Percentiles rank a stretch among this genome's conserved stretches.
phyloP scores from a whole-genome alignment of 2,797 vertebrate species.

The Hipposideros larvatus region DNA sequence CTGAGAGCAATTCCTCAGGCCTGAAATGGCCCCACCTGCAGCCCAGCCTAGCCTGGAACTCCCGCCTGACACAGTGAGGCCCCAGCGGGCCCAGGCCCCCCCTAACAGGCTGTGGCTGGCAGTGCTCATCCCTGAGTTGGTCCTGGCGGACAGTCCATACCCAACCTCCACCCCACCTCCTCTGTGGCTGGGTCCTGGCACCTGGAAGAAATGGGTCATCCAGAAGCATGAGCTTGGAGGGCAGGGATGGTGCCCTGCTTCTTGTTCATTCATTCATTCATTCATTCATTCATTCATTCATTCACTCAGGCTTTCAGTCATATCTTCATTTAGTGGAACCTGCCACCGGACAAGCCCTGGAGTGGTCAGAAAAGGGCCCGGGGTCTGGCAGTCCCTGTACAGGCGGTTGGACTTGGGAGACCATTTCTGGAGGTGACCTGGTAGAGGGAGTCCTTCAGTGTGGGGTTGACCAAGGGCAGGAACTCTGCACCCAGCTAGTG shows the following conservation, averaged over 20 bases:
- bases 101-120: not conserved
- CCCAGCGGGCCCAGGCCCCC: not conserved
- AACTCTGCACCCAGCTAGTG: too few species aligned
- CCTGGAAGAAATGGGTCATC: not conserved
- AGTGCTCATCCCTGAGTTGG: not conserved
- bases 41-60: not conserved
- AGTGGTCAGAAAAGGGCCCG: not conserved
- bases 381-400: not conserved
- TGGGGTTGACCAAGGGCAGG: not conserved
- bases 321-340: not conserved
- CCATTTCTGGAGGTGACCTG: not conserved
- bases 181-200: not conserved
- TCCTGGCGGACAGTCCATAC: not conserved
- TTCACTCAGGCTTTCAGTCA: not conserved
- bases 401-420: not conserved
- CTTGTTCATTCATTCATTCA: not conserved
- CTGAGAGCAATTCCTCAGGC: constrained; percentile 84
- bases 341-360: not conserved
- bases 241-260: not conserved
- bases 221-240: not conserved
- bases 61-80: not conserved
- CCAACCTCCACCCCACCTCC: too few species aligned
- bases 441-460: not conserved
- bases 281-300: not conserved
- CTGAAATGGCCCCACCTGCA: constrained; percentile 66